Evolutionary conservation across 2,113 vertebrate genomes (phyloP).

Genomic region (Xenopus borealis): DNA sequence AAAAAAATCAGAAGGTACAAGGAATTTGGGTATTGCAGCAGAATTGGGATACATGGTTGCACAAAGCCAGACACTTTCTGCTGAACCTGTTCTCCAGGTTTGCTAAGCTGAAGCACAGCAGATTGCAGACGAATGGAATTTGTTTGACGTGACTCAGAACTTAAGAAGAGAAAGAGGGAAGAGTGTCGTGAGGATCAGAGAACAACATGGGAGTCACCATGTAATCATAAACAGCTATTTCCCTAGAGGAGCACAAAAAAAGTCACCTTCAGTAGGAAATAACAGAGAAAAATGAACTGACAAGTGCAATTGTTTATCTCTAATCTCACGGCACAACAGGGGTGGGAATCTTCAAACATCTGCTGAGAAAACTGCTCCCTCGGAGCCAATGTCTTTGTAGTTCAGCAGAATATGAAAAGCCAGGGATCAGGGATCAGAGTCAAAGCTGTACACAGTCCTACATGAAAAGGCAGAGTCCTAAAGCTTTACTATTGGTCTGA

Average conservation of each 20-base stretch:
- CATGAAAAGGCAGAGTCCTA: too few relatives aligned
- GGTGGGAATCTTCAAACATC: too few relatives aligned
- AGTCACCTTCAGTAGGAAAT: not conserved
- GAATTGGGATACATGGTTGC: not conserved
- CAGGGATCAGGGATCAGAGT: too few relatives aligned
- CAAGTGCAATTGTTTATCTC: not conserved
- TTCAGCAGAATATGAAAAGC: too few relatives aligned
- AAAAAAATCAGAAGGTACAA: not conserved
- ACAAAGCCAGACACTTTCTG: slow-evolving; percentile 5
- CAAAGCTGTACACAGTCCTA: too few relatives aligned
- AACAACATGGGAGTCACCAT: slow-evolving; percentile 25
- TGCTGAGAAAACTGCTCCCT: too few relatives aligned
- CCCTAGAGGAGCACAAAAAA: slow-evolving; percentile 5
- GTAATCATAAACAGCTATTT: slow-evolving; percentile 21
- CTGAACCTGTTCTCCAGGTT: slow-evolving; percentile 28
- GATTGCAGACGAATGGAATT: slow-evolving; percentile 9
- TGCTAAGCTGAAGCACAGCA: not conserved
- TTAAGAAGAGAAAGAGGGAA: not conserved
- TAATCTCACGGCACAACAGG: not conserved
- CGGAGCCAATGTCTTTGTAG: too few relatives aligned
- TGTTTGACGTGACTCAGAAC: slow-evolving; percentile 12
- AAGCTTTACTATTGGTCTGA: too few relatives aligned
- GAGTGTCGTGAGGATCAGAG: slow-evolving; percentile 22
- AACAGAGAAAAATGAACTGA: not conserved
- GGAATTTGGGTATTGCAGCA: not conserved